Conservation (phyloP, 2,797 vertebrate genomes). For the Synaphobranchus kaupii region DNA sequence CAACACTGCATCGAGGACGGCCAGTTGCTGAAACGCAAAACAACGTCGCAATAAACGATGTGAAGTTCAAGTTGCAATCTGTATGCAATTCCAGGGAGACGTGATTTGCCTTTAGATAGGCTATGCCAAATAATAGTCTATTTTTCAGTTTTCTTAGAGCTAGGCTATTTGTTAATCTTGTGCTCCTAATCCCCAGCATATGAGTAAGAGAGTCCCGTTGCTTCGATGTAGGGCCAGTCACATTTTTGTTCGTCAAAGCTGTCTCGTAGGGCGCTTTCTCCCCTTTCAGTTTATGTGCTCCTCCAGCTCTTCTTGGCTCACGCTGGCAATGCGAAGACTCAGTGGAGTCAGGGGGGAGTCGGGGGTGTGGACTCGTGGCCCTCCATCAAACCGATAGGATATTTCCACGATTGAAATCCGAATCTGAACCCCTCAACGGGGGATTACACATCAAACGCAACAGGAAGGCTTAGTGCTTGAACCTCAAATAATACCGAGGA, state of each 20-base stretch:
- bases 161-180: not conserved
- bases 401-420: slow-evolving; percentile 33
- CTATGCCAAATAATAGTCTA: not conserved
- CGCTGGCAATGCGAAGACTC: slow-evolving; percentile 32
- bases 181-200: not conserved
- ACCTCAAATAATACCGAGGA: slow-evolving; percentile 16
- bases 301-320: slow-evolving; percentile 29
- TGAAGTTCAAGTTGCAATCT: not conserved
- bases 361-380: slow-evolving; percentile 27
- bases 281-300: not conserved
- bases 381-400: slow-evolving; percentile 14
- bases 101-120: not conserved
- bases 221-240: not conserved
- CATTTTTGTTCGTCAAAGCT: not conserved
- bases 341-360: slow-evolving; percentile 7
- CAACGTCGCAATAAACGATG: not conserved
- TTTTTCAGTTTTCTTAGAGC: not conserved
- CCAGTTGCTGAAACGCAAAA: not conserved
- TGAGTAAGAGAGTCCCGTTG: not conserved
- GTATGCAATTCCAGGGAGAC: not conserved
- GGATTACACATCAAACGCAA: slow-evolving; percentile 30
- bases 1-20: not conserved
- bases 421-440: slow-evolving; percentile 20
- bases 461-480: slow-evolving; percentile 24
- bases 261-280: not conserved